Evolutionary conservation across 2,888 invertebrate genomes (phyloP), one percentile per base, ranked within the genome.

Genomic region (Rhaphigaster nebulosa): DNA sequence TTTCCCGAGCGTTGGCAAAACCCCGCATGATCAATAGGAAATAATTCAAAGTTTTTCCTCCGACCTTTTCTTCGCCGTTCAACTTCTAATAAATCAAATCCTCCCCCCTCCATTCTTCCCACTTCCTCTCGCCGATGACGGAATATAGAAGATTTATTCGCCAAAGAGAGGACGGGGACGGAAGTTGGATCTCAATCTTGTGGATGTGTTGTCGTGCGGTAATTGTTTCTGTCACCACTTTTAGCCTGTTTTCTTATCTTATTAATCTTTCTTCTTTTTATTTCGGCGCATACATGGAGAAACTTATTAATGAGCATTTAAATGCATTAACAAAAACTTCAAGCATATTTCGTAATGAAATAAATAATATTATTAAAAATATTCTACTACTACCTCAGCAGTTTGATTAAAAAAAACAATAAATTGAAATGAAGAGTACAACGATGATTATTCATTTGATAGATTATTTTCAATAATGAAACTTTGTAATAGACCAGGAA

Each of bases 71-170:
- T 76, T 76, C 70, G 20, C 70, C 70, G 70, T 76, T 76, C 70
- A 76, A 76, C 34, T 76, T 76, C 70, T 76, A 76, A 76, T 76
- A 76, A 76, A 76, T 76, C 70, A 76, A 76, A 76, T 76, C 70
- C 70, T 38, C 23, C 38, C 34, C 23, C 29, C 29, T 29, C 60
- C n/a, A n/a, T n/a, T 23, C 54, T 1, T 8, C 54, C 60, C 65
- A 65, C 34, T 38, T 23, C 34, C 38, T 6, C 34, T 38, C 29
- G 20, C 15, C 34, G 70, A 76, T 76, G 70, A 76, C 70, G 70
- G 70, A 76, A 76, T 76, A 76, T 76, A 76, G 70, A 38, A 76
- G 70, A 76, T 76, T 76, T 76, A 76, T 76, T 76, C 38, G 70
- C 20, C 70, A n/a, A 38, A 76, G 34, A 34, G 29, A 38, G 70